Conservation (phyloP, 2,888 invertebrate species). For the Ctenicera cuprea region DNA sequence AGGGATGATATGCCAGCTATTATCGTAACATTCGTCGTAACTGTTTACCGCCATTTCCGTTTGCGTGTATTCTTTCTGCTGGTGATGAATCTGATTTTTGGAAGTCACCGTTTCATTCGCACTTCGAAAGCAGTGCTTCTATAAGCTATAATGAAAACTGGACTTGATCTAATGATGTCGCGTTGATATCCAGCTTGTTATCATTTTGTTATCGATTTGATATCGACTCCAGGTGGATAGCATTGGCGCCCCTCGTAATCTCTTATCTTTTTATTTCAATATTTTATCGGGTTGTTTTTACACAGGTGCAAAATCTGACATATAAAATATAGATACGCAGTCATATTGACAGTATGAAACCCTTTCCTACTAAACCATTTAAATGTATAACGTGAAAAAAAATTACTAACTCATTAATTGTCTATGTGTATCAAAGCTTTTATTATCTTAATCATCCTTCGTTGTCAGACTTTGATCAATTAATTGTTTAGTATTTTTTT, state of each 20-base stretch:
- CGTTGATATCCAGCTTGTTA: conserved; percentile 42
- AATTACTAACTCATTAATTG: too few species aligned
- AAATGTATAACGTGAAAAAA: too few species aligned
- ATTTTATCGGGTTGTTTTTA: conserved; percentile 45
- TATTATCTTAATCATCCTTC: too few species aligned
- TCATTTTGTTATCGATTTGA: conserved; percentile 44
- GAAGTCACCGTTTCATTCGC: conserved; percentile 27
- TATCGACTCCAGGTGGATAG: conserved; percentile 51
- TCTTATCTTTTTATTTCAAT: conserved; percentile 47
- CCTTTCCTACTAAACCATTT: too few species aligned
- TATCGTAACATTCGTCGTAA: conserved; percentile 80
- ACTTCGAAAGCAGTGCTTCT: conserved; percentile 8
- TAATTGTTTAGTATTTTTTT: too few species aligned
- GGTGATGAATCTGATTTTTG: background rate
- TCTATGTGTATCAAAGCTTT: too few species aligned
- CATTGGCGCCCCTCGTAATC: conserved; percentile 46
- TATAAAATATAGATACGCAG: too few species aligned
- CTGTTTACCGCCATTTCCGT: conserved; percentile 76
- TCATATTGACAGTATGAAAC: too few species aligned
- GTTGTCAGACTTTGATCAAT: too few species aligned
- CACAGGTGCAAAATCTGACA: conserved; percentile 47
- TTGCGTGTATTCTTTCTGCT: background rate
- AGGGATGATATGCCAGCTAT: conserved; percentile 82
- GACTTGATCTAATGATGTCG: conserved; percentile 31
- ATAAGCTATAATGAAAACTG: conserved; percentile 27